Base-by-base conservation (phyloP, 2,888 invertebrate genomes). In the Rhogogaster chlorosoma region DNA sequence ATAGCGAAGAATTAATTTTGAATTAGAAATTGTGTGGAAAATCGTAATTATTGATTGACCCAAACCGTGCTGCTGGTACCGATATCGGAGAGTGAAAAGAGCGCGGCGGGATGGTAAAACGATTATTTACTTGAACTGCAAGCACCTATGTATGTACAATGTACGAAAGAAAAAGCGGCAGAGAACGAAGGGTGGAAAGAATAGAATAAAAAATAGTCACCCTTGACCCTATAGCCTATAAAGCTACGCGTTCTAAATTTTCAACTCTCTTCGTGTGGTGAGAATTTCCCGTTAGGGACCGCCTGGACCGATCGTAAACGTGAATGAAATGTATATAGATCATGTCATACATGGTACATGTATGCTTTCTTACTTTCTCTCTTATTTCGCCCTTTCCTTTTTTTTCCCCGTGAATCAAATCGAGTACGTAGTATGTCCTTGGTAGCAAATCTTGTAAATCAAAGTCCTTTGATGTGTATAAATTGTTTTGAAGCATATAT, bases 201-300 rank as follows among this genome's bases (percentile, higher is more conserved):
- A 77, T 9, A 53, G 26, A 53, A 49, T 77, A 32, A 49, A 26
- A 49, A 77, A 77, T 77, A 53, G 53, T 29, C 77, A 53, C 77
- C 49, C 77, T 49, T 32, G 77, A 53, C 49, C 77, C 26, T 42
- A 18, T 38, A 49, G 32, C n/a, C 53, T 18, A 45, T 49, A 77
- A 49, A 77, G 32, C 77, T 32, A 26, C 32, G 32, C 49, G 77
- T 77, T 49, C 53, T 22, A 53, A 77, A 77, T 77, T 77, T 77
- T 73, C 73, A 42, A 73, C 42, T 45, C 77, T 77, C 73, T 45
- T 38, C 73, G 73, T 42, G 38, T 9, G 73, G 73, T 73, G 73
- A 73, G 73, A 29, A 45, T 67, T 83, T 67, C 53, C 84, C 86
- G 78, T 87, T 84, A 83, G 73, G 83, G 84, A 84, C 87, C 87